Evolutionary conservation across 35 echinoderm and acorn worm species (phyloP).

Genomic region (Hemicentrotus pulcherrimus): DNA sequence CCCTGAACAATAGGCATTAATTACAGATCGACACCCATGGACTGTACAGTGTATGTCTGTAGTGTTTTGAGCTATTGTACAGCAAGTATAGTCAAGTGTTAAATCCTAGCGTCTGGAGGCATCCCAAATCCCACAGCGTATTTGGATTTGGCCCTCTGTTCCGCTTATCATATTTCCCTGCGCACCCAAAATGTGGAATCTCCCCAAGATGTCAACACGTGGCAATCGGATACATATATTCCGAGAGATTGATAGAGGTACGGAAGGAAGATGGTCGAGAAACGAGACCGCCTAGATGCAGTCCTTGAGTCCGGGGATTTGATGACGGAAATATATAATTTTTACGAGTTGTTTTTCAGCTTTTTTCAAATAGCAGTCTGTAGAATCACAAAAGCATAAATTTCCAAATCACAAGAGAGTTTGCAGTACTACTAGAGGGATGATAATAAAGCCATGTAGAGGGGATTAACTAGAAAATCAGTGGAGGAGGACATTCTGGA

Average conservation of each 20-base stretch:
- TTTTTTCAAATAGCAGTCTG: background rate
- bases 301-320: background rate
- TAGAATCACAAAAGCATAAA: background rate
- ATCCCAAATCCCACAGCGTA: background rate
- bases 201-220: conserved; percentile 8
- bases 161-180: background rate
- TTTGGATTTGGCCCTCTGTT: background rate
- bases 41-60: background rate
- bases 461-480: background rate
- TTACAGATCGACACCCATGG: background rate
- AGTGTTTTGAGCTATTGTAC: background rate
- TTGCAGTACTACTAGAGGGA: background rate
- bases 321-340: background rate
- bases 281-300: background rate
- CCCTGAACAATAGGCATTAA: too few relatives aligned
- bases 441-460: background rate
- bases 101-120: background rate
- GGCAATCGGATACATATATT: background rate
- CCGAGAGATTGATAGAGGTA: background rate
- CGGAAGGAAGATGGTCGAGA: background rate
- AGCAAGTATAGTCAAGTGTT: background rate
- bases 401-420: background rate
- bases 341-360: background rate
- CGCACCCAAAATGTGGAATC: background rate
- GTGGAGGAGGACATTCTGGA: background rate